phyloP scores from a whole-genome alignment of 2,888 invertebrate genomes.

The Eupithecia dodoneata region DNA sequence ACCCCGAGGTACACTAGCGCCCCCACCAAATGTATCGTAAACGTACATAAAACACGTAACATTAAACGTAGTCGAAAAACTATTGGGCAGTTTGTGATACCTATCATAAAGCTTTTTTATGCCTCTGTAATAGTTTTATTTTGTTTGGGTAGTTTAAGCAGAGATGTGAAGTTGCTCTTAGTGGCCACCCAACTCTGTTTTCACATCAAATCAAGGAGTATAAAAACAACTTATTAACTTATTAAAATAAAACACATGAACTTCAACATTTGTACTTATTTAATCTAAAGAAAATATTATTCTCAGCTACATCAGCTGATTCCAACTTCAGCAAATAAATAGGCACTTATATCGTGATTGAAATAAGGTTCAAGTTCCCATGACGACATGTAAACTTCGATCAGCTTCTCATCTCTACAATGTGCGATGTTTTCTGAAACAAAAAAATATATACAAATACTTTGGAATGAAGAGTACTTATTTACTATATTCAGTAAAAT shows the following conservation, averaged over 20 bases:
- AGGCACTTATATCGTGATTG: conserved; percentile 59
- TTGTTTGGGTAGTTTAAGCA: not conserved
- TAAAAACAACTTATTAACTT: not conserved
- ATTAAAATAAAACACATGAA: not conserved
- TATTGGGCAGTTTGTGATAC: too few relatives aligned
- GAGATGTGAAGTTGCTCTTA: not conserved
- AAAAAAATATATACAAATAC: not conserved
- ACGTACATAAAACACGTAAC: too few relatives aligned
- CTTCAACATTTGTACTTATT: not conserved
- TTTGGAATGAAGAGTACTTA: not conserved
- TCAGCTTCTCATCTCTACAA: conserved; percentile 69
- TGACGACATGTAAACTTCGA: conserved; percentile 70
- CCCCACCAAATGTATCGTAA: too few relatives aligned
- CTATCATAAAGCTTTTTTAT: too few relatives aligned
- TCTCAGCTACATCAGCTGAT: conserved; percentile 30
- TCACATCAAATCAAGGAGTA: not conserved
- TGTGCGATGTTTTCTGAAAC: conserved; percentile 81
- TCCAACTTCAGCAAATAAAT: conserved; percentile 73
- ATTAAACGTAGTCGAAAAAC: too few relatives aligned
- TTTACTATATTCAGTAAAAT: not conserved
- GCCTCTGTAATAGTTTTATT: too few relatives aligned
- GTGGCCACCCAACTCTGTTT: too few relatives aligned
- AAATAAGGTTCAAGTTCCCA: conserved; percentile 75
- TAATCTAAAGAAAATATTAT: not conserved
- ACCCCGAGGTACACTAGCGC: too few relatives aligned